Evolutionary conservation across 1,140 invertebrate genomes (phyloP), one percentile per base, ranked within the genome.

Genomic region (Drosophila paulistorum): DNA sequence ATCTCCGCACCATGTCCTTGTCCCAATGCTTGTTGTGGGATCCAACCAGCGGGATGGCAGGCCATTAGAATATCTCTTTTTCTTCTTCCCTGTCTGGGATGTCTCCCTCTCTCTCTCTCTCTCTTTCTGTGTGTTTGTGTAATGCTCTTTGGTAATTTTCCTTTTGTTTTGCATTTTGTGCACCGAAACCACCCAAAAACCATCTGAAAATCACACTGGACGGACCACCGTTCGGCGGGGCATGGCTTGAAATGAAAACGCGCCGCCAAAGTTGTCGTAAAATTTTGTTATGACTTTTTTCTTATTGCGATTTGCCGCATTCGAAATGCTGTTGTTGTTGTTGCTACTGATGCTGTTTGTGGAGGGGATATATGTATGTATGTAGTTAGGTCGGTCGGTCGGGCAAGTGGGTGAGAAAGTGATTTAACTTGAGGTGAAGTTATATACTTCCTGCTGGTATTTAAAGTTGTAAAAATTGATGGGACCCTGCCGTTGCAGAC

Each of bases 281-380:
- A 87, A 87, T 87, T 87, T 87, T 89, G 80, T 87, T 87, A 87
- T 84, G 84, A 87, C 84, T 87, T 89, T 76, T 89, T 87, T 87
- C 79, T 87, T 89, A 87, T 87, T 87, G 83, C 84, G 72, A 68
- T 72, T 77, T 59, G 58, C 63, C 65, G 66, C 72, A 79, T 86
- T 87, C 69, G 72, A 77, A 87, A 77, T 77, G 77, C 71, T 77
- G 67, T 65, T n/a, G 13, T 42, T 77, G 67, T 65, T n/a, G 13
- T 42, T 39, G n/a, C n/a, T 57, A 17, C 4, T 51, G 45, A 1
- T 51, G 45, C 6, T 14, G 45, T 17, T 51, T 17, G 45, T 51
- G 74, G 74, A 59, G 51, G 37, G 72, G 23, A 54, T 68, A 65
- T 39, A 48, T 5, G 23, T 4, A 17, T 17, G 17, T 17, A 17